Conservation (phyloP, 2,797 vertebrate species). For the Coreius guichenoti region DNA sequence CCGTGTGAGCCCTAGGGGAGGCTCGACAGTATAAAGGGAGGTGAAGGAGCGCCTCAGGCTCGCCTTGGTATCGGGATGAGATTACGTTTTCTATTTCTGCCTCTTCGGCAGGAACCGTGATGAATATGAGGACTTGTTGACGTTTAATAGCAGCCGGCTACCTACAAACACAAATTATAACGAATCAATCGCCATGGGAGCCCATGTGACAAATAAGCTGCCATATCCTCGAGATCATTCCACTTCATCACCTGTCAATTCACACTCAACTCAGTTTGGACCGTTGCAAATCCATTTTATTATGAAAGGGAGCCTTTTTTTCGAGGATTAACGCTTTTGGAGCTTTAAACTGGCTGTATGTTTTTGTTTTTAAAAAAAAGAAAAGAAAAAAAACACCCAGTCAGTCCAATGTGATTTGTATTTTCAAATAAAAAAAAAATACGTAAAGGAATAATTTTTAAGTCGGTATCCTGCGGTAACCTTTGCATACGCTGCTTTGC, state of each 20-base stretch:
- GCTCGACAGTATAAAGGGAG: constrained; percentile 78
- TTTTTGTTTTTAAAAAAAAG: neutral
- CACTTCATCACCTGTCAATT: constrained; percentile 78
- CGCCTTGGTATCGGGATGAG: constrained; percentile 72
- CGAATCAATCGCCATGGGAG: constrained; percentile 75
- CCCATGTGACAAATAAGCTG: constrained; percentile 76
- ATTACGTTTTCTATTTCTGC: constrained; percentile 81
- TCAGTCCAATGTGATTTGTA: neutral
- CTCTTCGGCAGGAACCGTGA: constrained; percentile 66
- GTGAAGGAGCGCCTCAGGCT: constrained; percentile 77
- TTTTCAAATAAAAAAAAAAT: neutral
- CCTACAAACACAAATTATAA: constrained; percentile 79
- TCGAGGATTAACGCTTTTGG: constrained; percentile 45
- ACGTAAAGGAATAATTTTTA: neutral
- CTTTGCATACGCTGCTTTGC: constrained; percentile 13
- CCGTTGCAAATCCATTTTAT: constrained; percentile 74
- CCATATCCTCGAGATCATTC: constrained; percentile 71
- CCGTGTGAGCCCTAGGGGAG: constrained; percentile 75
- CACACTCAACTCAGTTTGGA: constrained; percentile 68
- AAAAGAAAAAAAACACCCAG: neutral
- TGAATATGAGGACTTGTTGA: constrained; percentile 79
- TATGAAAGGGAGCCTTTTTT: constrained; percentile 71
- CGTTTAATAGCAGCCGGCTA: constrained; percentile 79
- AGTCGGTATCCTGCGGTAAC: neutral
- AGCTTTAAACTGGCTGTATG: constrained; percentile 25